phyloP scores from a whole-genome alignment of 2,888 invertebrate genomes.

The Incurvaria masculella region DNA sequence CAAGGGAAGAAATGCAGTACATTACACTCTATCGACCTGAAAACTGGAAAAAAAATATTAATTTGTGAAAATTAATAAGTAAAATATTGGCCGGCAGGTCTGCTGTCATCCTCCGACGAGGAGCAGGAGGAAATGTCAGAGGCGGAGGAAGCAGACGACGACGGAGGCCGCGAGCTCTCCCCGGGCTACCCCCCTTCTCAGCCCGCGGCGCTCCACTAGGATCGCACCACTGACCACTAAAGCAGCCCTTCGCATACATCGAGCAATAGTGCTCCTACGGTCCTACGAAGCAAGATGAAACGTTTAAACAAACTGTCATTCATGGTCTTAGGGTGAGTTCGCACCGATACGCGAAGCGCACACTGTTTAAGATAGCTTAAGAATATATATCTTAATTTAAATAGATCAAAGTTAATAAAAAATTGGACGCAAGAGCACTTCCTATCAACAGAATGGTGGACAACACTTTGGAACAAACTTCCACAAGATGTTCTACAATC shows the following conservation, averaged over 20 bases:
- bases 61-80: neutral
- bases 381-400: no score
- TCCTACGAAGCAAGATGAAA: slow-evolving; percentile 22
- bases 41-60: neutral
- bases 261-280: slow-evolving; percentile 7
- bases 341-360: no score
- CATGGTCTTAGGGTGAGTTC: neutral
- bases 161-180: slow-evolving; percentile 26
- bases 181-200: slow-evolving; percentile 26
- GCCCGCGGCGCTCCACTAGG: slow-evolving; percentile 31
- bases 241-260: slow-evolving; percentile 1
- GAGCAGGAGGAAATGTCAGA: slow-evolving; percentile 59
- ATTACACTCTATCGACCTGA: neutral
- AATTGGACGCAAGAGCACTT: no score
- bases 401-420: no score
- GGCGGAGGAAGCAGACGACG: slow-evolving; percentile 53
- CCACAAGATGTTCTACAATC: no score
- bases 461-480: no score
- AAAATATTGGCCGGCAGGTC: slow-evolving; percentile 51
- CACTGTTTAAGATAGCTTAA: no score
- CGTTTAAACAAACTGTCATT: slow-evolving; percentile 20
- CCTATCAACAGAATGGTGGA: no score
- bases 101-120: slow-evolving; percentile 60
- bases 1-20: no score
- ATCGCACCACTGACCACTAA: slow-evolving; percentile 4